These are phyloP conservation scores for Psephotus haematonotus DNA, from an alignment of 2,113 vertebrate genomes.

Conservation along the genomic window DNA sequence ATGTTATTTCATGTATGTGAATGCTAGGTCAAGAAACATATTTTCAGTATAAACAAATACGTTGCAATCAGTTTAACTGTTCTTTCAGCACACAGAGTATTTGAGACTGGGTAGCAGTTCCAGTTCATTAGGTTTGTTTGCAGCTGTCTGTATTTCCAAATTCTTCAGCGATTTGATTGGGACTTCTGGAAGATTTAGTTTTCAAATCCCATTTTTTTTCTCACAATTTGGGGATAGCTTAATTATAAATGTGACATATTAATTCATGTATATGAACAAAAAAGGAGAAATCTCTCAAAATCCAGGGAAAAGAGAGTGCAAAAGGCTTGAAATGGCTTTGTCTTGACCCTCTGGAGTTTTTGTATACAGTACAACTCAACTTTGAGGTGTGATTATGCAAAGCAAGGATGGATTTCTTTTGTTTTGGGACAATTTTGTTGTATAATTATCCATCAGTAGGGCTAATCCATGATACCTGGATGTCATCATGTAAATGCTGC, in stretches of 20 bases:
- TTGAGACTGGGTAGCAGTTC: background rate
- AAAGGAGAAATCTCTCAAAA: background rate
- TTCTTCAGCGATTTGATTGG: background rate
- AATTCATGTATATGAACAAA: background rate
- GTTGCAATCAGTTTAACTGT: background rate
- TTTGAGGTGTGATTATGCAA: background rate
- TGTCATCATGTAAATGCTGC: background rate
- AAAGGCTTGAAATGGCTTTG: background rate
- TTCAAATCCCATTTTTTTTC: background rate
- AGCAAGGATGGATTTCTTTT: background rate
- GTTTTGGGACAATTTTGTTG: background rate
- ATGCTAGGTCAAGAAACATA: background rate
- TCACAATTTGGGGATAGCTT: background rate
- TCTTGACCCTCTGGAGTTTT: background rate
- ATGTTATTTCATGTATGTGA: background rate
- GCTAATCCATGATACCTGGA: background rate
- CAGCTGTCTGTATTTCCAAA: background rate
- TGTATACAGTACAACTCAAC: background rate
- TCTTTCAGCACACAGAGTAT: background rate
- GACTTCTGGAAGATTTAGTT: background rate
- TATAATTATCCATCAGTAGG: background rate
- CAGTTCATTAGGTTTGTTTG: background rate
- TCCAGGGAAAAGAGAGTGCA: background rate
- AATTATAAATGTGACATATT: background rate
- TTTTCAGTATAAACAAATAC: background rate